Base-by-base conservation (phyloP, 2,888 invertebrate species). In the Balanococcus diminutus region DNA sequence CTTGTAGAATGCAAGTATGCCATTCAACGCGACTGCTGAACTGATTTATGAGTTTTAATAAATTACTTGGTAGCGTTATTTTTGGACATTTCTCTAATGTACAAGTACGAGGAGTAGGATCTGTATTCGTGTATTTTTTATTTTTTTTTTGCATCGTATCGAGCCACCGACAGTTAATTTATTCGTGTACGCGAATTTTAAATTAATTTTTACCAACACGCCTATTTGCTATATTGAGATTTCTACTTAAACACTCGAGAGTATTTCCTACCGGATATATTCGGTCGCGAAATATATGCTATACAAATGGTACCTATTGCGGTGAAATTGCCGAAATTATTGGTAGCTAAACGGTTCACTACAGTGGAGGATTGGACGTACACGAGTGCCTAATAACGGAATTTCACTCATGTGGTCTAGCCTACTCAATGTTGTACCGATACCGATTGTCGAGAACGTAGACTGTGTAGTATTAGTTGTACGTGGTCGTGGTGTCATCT, bases 1-100 rank as follows among this genome's bases (percentile, higher is more conserved):
- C n/a, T n/a, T n/a, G 9, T n/a, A 4, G 72, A 72, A 32, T 25
- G 36, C 75, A 79, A 79, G 75, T 79, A 79, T 79, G 75, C 75
- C 75, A 79, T 79, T 79, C 32, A 79, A 36, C 75, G 56, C 22
- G 22, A 22, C 56, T 56, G 75, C 32, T 36, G 36, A 79, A 19
- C 36, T 79, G 75, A 79, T 79, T 79, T 79, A 79, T 79, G 75
- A 36, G 32, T 19, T 79, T 79, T 79, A 79, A 79, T 79, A 79
- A 79, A 79, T 79, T 79, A 79, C 28, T 22, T 8, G 0, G 32
- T 2, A 6, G 36, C 75, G 36, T 79, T 79, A 79, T 79, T 79
- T 79, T 79, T 79, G 75, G 75, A 79, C 75, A 79, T 79, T 79
- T 79, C 36, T 16, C 31, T 6, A 5, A 28, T 16, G 14, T 46